Evolutionary conservation across 2,888 invertebrate genomes (phyloP).

Genomic region (Drosophila parthenogenetica): DNA sequence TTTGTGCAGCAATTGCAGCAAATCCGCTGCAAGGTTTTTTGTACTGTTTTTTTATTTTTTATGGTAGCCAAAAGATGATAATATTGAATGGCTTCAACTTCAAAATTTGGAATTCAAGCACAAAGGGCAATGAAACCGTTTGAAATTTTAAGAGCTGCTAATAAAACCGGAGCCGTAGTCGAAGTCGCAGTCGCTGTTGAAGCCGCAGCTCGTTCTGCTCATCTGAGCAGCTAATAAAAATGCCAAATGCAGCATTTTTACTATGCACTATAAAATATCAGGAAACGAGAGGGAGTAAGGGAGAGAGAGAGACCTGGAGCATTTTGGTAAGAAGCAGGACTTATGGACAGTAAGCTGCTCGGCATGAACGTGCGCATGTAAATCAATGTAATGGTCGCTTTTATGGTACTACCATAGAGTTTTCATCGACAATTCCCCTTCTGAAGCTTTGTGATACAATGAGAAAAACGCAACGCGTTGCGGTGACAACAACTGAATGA

Average conservation of each 20-base stretch:
- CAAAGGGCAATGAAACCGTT: constrained; percentile 46
- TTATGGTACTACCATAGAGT: constrained; percentile 46
- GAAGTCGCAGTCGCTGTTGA: constrained; percentile 1
- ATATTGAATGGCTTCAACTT: constrained; percentile 25
- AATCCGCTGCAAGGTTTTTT: constrained; percentile 2
- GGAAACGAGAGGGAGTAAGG: background rate
- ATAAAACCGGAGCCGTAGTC: constrained; percentile 51
- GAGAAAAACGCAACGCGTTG: constrained; percentile 36
- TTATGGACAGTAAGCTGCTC: constrained; percentile 59
- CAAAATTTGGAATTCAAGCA: constrained; percentile 22
- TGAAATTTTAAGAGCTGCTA: constrained; percentile 59
- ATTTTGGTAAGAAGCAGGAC: constrained; percentile 12
- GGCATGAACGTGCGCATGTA: constrained; percentile 64
- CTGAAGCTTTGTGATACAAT: constrained; percentile 57
- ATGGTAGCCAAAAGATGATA: constrained; percentile 5
- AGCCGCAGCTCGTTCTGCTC: constrained; percentile 57
- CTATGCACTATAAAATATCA: constrained; percentile 62
- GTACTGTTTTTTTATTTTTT: background rate
- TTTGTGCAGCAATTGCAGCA: background rate
- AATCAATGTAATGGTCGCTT: constrained; percentile 68
- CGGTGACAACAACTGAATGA: constrained; percentile 64
- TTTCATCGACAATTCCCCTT: constrained; percentile 6
- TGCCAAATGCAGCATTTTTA: constrained; percentile 64
- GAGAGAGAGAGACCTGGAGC: background rate
- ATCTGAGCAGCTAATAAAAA: constrained; percentile 66